Percentiles rank a stretch among this genome's conserved stretches.
These are phyloP conservation scores for Python bivittatus DNA, from an alignment of 2,113 vertebrate species.

Conservation along the genomic window DNA sequence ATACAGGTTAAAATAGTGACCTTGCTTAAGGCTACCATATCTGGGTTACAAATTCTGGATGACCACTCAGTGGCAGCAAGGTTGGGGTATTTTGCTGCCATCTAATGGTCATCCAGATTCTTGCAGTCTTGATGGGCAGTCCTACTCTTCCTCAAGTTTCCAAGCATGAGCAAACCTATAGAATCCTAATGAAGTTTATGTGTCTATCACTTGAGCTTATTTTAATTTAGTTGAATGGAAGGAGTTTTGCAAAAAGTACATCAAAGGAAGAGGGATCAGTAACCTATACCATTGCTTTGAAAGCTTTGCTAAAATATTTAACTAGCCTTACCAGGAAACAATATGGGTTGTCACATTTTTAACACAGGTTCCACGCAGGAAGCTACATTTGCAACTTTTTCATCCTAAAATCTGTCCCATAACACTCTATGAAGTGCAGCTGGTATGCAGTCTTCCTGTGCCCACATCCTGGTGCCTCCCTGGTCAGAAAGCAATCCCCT, in stretches of 20 bases:
- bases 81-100: neutral
- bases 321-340: neutral
- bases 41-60: neutral
- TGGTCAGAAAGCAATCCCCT: neutral
- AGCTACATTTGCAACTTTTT: neutral
- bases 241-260: neutral
- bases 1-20: neutral
- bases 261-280: neutral
- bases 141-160: conserved; percentile 3
- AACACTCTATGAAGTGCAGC: neutral
- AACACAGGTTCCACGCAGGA: no score
- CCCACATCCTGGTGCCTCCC: neutral
- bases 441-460: neutral
- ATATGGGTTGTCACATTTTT: neutral
- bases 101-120: neutral
- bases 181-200: neutral
- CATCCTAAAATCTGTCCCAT: neutral
- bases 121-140: neutral
- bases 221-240: neutral
- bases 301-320: neutral
- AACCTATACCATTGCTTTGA: neutral
- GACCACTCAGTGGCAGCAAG: neutral
- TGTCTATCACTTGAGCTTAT: neutral
- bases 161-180: conserved; percentile 2
- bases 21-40: neutral